Conservation (phyloP, 2,888 invertebrate species). For the Prenolepis imparis region DNA sequence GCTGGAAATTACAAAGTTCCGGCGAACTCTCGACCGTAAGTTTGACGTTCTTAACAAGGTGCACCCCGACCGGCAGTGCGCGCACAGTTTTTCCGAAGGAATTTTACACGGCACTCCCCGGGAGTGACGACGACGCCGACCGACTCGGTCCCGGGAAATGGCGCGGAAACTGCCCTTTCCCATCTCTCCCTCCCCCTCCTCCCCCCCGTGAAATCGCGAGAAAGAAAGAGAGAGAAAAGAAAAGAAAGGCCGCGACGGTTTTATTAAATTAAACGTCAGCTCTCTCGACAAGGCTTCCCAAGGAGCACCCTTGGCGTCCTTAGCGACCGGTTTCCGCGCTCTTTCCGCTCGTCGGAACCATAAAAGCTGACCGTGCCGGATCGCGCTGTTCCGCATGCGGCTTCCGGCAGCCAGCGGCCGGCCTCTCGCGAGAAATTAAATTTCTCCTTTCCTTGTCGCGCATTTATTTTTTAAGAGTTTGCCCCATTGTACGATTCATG, state of each 20-base stretch:
- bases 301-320: conserved; percentile 64
- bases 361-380: conserved; percentile 62
- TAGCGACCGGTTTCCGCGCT: conserved; percentile 63
- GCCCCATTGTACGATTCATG: not conserved
- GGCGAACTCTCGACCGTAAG: conserved; percentile 73
- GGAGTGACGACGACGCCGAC: conserved; percentile 5
- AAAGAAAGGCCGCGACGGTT: conserved; percentile 62
- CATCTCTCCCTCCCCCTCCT: too few species aligned
- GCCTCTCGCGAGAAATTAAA: conserved; percentile 35
- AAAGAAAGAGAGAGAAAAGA: conserved; percentile 43
- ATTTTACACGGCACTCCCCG: conserved; percentile 73
- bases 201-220: conserved; percentile 34
- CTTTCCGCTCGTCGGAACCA: conserved; percentile 60
- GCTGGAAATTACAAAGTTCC: conserved; percentile 71
- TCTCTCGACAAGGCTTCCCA: conserved; percentile 70
- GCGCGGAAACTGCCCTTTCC: conserved; percentile 66
- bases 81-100: conserved; percentile 73
- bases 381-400: conserved; percentile 48
- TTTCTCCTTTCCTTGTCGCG: conserved; percentile 16
- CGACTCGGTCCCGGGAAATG: conserved; percentile 61
- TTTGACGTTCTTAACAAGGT: conserved; percentile 74
- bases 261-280: conserved; percentile 78
- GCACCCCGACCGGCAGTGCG: conserved; percentile 41
- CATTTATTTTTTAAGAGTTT: conserved; percentile 9
- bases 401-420: conserved; percentile 28